A percentile compares a stretch with the other conserved stretches of the same genome.
These are phyloP conservation scores for Allolobophora icterica DNA, from an alignment of 2,888 invertebrate species.

Conservation along the genomic window DNA sequence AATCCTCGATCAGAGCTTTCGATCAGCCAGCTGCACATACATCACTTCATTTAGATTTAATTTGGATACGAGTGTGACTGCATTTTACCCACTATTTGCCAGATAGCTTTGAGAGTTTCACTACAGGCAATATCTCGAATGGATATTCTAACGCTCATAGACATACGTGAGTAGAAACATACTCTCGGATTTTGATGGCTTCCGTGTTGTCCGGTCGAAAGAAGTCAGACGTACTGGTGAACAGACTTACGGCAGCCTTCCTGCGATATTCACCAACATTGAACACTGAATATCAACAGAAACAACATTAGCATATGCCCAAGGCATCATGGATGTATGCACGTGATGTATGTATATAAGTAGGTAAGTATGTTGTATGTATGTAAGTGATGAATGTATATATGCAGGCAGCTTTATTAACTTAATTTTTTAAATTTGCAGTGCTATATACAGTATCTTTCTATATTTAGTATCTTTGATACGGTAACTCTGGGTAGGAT, in stretches of 20 bases:
- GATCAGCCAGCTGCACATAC: not conserved
- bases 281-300: constrained; percentile 75
- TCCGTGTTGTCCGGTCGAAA: constrained; percentile 93
- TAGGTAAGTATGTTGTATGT: too few relatives aligned
- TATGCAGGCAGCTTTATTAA: too few relatives aligned
- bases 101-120: not conserved
- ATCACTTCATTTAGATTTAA: not conserved
- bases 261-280: constrained; percentile 98
- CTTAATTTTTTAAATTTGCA: too few relatives aligned
- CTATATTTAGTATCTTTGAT: too few relatives aligned
- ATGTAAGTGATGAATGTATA: not conserved
- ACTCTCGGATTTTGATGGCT: constrained; percentile 89
- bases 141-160: not conserved
- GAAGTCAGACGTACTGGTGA: constrained; percentile 94
- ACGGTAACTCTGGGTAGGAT: too few relatives aligned
- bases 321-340: not conserved
- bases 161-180: constrained; percentile 43
- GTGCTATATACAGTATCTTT: not conserved
- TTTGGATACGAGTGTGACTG: not conserved
- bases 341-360: not conserved
- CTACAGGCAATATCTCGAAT: not conserved
- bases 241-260: constrained; percentile 90
- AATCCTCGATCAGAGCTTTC: not conserved
- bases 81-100: not conserved
- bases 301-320: not conserved